A percentile compares a stretch with the other conserved stretches of the same genome.
phyloP scores from a whole-genome alignment of 2,113 vertebrate genomes.

The Casuarius casuarius region DNA sequence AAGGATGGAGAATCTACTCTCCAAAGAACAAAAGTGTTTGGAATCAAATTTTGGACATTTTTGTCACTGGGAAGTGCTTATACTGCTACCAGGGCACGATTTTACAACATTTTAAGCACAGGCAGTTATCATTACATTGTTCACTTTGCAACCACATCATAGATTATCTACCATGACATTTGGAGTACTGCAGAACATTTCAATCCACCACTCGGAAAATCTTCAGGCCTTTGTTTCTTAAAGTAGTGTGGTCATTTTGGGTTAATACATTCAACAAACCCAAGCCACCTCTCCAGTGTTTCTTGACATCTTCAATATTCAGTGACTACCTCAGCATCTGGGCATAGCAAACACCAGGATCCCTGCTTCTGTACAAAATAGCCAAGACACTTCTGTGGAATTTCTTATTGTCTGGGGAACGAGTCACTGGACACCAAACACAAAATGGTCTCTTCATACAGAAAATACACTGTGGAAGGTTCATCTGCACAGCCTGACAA shows the following conservation, averaged over 20 bases:
- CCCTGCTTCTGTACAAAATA: background rate
- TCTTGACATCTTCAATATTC: slow-evolving; percentile 9
- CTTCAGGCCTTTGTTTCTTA: background rate
- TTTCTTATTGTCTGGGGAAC: background rate
- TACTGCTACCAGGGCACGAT: background rate
- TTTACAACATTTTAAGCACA: background rate
- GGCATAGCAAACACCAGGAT: background rate
- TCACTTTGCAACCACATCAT: background rate
- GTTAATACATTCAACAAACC: background rate
- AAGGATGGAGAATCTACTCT: background rate
- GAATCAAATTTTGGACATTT: background rate
- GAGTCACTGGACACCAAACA: background rate
- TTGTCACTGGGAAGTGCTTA: background rate
- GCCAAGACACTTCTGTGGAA: background rate
- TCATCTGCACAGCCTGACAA: slow-evolving; percentile 3
- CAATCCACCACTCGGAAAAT: background rate
- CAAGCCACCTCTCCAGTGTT: background rate
- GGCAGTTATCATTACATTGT: background rate
- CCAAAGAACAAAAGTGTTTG: background rate
- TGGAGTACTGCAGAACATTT: background rate
- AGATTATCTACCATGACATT: background rate
- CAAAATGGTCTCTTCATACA: background rate
- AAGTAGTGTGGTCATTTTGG: background rate
- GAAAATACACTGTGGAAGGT: background rate
- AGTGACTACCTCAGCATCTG: background rate